A percentile compares a stretch with the other conserved stretches of the same genome.
phyloP scores from a whole-genome alignment of 2,888 invertebrate genomes.

The Cylindroiulus punctatus region DNA sequence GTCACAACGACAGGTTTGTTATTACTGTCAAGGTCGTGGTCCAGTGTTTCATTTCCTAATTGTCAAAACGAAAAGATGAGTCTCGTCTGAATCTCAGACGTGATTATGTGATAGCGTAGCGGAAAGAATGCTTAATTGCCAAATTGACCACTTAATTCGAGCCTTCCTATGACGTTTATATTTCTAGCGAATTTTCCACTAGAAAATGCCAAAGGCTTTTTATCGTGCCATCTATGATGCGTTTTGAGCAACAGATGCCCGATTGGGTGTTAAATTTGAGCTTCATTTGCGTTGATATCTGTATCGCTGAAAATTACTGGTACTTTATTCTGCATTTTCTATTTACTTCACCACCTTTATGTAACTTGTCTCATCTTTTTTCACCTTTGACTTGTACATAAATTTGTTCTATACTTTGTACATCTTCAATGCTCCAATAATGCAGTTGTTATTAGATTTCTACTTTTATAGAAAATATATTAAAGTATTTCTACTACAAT shows the following conservation, averaged over 20 bases:
- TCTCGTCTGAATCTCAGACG: not conserved
- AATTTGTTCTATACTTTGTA: not conserved
- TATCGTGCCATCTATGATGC: constrained; percentile 1
- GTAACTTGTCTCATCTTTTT: not conserved
- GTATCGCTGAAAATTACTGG: not conserved
- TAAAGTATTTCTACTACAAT: not conserved
- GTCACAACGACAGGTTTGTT: too few species aligned
- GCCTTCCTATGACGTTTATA: not conserved
- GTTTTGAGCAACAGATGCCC: not conserved
- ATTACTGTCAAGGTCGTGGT: constrained; percentile 12
- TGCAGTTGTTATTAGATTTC: not conserved
- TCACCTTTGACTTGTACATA: not conserved
- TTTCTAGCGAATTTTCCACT: not conserved
- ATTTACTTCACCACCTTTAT: not conserved
- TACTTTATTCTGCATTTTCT: not conserved
- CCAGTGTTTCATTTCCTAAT: not conserved
- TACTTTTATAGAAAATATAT: constrained; percentile 26
- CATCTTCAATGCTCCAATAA: not conserved
- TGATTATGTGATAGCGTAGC: not conserved
- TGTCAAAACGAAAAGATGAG: not conserved
- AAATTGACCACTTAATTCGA: constrained; percentile 23
- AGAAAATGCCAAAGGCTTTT: not conserved
- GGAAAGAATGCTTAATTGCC: not conserved
- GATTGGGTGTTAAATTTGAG: too few species aligned
- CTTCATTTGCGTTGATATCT: too few species aligned